Evolutionary conservation across 1,140 invertebrate species (phyloP).

Genomic region (Alviniconcha marisindica): DNA sequence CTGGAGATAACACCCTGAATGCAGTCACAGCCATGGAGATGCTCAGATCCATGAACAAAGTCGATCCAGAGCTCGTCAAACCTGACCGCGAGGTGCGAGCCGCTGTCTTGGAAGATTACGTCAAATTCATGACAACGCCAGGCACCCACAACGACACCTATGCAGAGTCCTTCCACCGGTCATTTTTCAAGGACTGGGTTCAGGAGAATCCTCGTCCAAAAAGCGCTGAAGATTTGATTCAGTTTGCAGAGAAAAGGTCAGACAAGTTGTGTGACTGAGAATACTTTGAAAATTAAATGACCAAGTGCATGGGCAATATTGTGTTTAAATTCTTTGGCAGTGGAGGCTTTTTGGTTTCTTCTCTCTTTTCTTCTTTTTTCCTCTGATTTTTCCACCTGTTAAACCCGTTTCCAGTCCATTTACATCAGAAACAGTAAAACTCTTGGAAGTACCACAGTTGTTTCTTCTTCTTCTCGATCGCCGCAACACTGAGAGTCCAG

Average conservation of each 20-base stretch:
- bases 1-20: constrained; percentile 71
- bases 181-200: constrained; percentile 69
- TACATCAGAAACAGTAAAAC: too few relatives aligned
- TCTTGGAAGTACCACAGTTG: too few relatives aligned
- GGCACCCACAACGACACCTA: constrained; percentile 68
- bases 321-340: too few relatives aligned
- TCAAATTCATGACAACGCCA: constrained; percentile 71
- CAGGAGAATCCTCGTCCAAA: constrained; percentile 42
- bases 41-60: constrained; percentile 56
- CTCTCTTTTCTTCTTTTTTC: not conserved
- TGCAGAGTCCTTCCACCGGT: constrained; percentile 67
- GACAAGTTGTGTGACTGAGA: too few relatives aligned
- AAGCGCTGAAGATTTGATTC: constrained; percentile 54
- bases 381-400: not conserved
- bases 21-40: constrained; percentile 60
- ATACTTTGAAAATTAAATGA: too few relatives aligned
- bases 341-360: not conserved
- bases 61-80: constrained; percentile 53
- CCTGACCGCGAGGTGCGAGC: constrained; percentile 55
- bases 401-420: too few relatives aligned
- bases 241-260: constrained; percentile 68
- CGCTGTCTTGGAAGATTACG: constrained; percentile 64
- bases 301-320: too few relatives aligned
- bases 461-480: too few relatives aligned
- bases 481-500: too few relatives aligned